Base-by-base conservation (phyloP, 2,113 vertebrate species). In the Lycaon pictus region DNA sequence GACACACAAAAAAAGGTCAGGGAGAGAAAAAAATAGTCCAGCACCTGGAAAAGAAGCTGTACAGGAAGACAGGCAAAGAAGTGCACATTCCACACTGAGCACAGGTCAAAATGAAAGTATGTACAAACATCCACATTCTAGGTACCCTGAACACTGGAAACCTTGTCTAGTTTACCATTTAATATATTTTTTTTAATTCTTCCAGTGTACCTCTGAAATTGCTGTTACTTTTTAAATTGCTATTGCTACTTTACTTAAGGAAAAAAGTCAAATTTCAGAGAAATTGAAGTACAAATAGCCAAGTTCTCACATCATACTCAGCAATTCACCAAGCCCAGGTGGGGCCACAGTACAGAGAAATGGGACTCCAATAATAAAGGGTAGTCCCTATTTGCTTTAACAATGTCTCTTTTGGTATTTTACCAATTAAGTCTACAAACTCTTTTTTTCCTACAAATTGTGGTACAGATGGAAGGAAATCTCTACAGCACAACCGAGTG, bases 241-340 rank as follows among this genome's bases (percentile, higher is more conserved):
- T 51, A 72, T 7, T 96, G 27, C 16, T 72, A 65, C 53, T 25
- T 77, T 85, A 84, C 32, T 69, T 91, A 60, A 69, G 35, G 35
- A 90, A 11, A 60, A 88, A 90, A 96, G 32, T 10, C 7, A 72
- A 83, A 95, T 35, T 92, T 94, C 85, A 91, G 62, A 95, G 48
- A 77, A 94, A 97, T n/a, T 22, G 35, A 76, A 85, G 60, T 20
- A 69, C 4, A 60, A 84, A 80, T 1, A 72, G 37, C 5, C 35
- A 86, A 22, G 51, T 67, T 82, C 55, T 96, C 37, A 79, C 13
- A 82, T 12, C 16, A 82, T 11, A 16, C 37, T 85, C 4, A 29
- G 2, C 29, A 86, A 93, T 10, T 83, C 82, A 72, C 19, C 27
- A 91, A 53, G 32, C 53, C 71, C 43, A 71, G 22, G 16, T 11